Percentiles rank a stretch among this genome's conserved stretches.
Conservation (phyloP, 2,113 vertebrate genomes). For the Astatoreochromis straeleni region DNA sequence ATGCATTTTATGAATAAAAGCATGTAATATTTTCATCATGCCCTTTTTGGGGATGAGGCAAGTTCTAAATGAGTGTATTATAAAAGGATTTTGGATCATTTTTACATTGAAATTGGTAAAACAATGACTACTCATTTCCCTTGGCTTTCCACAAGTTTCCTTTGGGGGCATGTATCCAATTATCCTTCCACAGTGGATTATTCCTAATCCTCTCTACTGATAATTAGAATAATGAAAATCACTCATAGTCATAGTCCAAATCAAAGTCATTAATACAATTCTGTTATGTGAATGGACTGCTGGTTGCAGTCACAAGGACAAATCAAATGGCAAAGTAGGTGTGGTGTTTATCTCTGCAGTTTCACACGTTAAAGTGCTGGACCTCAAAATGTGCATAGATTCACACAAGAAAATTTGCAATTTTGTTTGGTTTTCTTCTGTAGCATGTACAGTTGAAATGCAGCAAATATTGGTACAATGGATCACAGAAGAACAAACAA, state of each 20-base stretch:
- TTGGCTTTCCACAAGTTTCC: constrained; percentile 62
- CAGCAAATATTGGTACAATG: background rate
- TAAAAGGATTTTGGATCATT: constrained; percentile 17
- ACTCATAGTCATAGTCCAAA: constrained; percentile 56
- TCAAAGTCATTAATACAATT: constrained; percentile 56
- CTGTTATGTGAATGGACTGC: background rate
- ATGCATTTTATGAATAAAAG: background rate
- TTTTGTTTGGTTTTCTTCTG: background rate
- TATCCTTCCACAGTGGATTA: constrained; percentile 67
- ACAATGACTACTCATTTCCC: constrained; percentile 67
- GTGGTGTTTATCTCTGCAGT: background rate
- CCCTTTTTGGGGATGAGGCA: background rate
- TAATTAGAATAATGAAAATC: constrained; percentile 70
- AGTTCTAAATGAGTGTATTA: constrained; percentile 27
- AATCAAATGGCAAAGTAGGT: background rate
- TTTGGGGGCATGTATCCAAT: constrained; percentile 70
- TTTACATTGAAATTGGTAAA: constrained; percentile 59
- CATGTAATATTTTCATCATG: background rate
- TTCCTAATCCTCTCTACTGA: constrained; percentile 67
- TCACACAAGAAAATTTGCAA: background rate
- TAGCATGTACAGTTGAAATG: background rate
- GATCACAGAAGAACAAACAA: background rate
- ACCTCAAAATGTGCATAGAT: background rate
- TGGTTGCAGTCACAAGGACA: background rate
- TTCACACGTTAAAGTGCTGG: background rate